phyloP scores from a whole-genome alignment of 1,140 invertebrate genomes.

The Bombyx mandarina region DNA sequence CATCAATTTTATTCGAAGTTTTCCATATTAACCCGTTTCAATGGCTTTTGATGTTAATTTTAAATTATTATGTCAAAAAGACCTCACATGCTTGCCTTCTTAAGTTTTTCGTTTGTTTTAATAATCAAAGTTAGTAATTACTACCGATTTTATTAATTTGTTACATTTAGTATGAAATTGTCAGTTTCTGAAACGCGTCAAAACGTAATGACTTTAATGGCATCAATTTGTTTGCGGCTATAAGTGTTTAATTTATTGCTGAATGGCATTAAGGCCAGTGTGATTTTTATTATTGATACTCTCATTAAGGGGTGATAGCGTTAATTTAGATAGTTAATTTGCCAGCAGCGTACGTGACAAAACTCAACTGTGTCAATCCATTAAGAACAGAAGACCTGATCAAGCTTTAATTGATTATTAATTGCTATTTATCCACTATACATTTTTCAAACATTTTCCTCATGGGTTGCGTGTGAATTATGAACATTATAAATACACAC shows the following conservation, averaged over 20 bases:
- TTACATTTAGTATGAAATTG: slow-evolving; percentile 17
- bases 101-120: too few species aligned
- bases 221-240: slow-evolving; percentile 25
- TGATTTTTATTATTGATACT: slow-evolving; percentile 39
- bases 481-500: too few species aligned
- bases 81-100: too few species aligned
- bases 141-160: too few species aligned
- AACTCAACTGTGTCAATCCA: slow-evolving; percentile 41
- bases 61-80: too few species aligned
- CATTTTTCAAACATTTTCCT: slow-evolving; percentile 36
- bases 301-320: slow-evolving; percentile 34
- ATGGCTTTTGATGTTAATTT: background rate
- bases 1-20: background rate
- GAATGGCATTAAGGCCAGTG: slow-evolving; percentile 36
- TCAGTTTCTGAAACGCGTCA: slow-evolving; percentile 25
- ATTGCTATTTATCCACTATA: slow-evolving; percentile 15
- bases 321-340: slow-evolving; percentile 27
- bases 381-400: slow-evolving; percentile 23
- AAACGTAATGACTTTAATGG: slow-evolving; percentile 21
- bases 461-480: slow-evolving; percentile 6
- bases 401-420: slow-evolving; percentile 30
- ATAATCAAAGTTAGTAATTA: too few species aligned
- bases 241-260: slow-evolving; percentile 30
- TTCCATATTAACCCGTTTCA: background rate
- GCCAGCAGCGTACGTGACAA: slow-evolving; percentile 43